A percentile compares a stretch with the other conserved stretches of the same genome.
These are phyloP conservation scores for Ceyx cyanopectus DNA, from an alignment of 2,113 vertebrate genomes.

Conservation along the genomic window DNA sequence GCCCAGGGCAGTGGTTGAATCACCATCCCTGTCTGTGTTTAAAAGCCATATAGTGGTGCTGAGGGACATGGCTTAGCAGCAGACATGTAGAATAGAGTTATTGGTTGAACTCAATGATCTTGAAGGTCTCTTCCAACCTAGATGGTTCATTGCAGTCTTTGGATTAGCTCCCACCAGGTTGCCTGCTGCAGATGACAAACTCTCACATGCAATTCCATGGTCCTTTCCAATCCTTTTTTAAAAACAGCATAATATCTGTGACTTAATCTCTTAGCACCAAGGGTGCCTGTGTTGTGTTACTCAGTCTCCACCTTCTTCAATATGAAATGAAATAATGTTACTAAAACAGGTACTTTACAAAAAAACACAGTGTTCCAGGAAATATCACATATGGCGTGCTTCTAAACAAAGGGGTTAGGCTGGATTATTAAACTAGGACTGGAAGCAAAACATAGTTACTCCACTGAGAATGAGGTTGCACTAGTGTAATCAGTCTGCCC, in stretches of 20 bases:
- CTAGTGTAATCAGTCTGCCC: neutral
- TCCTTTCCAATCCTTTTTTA: neutral
- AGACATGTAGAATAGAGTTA: too few relatives aligned
- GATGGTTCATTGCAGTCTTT: neutral
- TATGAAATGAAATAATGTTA: neutral
- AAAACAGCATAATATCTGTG: neutral
- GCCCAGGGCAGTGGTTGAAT: too few relatives aligned
- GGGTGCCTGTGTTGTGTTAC: neutral
- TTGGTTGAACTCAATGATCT: too few relatives aligned
- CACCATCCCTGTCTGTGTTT: too few relatives aligned
- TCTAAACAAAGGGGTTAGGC: neutral
- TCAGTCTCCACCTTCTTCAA: neutral
- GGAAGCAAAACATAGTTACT: neutral
- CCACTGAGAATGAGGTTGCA: neutral
- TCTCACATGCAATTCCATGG: neutral
- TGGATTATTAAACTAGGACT: neutral
- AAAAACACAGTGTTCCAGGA: neutral
- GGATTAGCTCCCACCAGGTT: neutral
- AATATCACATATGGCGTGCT: accelerated
- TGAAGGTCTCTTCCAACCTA: too few relatives aligned
- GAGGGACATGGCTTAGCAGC: too few relatives aligned
- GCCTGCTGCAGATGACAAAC: neutral
- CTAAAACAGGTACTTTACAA: neutral
- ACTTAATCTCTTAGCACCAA: neutral
- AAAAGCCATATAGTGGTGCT: too few relatives aligned